Conservation (phyloP, 2,797 vertebrate genomes). For the Avahi laniger region DNA sequence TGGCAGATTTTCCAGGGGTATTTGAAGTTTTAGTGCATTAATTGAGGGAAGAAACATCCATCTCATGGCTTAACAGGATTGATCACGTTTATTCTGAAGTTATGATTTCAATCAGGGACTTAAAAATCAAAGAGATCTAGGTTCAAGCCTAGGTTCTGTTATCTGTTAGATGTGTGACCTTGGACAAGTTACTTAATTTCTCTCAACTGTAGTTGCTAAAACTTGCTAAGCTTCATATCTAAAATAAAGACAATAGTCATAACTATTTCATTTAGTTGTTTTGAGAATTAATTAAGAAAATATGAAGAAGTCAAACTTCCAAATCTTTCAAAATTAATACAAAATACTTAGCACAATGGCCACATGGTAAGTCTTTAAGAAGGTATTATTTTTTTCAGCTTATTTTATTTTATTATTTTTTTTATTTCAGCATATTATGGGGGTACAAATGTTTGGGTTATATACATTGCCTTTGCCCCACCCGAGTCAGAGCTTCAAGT, state of each 20-base stretch:
- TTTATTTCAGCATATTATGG: too few species aligned
- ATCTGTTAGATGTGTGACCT: neutral
- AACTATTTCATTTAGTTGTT: neutral
- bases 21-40: neutral
- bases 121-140: neutral
- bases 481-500: too few species aligned
- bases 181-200: neutral
- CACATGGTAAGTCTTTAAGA: neutral
- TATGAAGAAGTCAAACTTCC: neutral
- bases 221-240: neutral
- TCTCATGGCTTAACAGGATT: neutral
- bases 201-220: neutral
- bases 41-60: neutral
- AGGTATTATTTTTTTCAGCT: neutral
- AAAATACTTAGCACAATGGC: neutral
- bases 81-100: neutral
- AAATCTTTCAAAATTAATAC: neutral
- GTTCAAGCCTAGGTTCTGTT: neutral
- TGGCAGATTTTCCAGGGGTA: neutral
- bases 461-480: too few species aligned
- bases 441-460: too few species aligned
- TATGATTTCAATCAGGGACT: neutral
- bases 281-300: conserved; percentile 15
- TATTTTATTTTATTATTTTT: too few species aligned
- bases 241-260: neutral